These are phyloP conservation scores for Augochlora pura DNA, from an alignment of 1,140 invertebrate species.

Conservation along the genomic window DNA sequence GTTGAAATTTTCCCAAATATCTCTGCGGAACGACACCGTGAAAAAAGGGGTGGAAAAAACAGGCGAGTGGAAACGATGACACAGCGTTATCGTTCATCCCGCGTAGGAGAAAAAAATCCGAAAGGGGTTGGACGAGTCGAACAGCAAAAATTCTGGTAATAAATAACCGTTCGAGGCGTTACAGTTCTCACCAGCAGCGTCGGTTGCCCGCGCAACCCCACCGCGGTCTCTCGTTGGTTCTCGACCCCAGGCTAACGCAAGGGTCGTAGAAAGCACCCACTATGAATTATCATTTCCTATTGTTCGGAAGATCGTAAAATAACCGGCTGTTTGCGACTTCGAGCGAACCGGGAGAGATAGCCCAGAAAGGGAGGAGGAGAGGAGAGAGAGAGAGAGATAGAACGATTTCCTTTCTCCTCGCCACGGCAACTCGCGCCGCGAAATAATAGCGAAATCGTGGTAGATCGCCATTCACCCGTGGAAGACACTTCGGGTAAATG, in stretches of 20 bases:
- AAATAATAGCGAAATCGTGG: not conserved
- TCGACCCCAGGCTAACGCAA: constrained; percentile 55
- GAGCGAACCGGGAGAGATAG: not conserved
- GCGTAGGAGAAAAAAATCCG: not conserved
- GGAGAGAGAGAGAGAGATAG: too few species aligned
- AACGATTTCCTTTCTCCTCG: too few species aligned
- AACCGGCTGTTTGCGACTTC: constrained; percentile 53
- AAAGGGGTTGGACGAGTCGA: not conserved
- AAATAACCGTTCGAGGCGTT: constrained; percentile 75
- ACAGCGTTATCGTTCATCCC: constrained; percentile 26
- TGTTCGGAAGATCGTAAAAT: constrained; percentile 73
- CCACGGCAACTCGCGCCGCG: not conserved
- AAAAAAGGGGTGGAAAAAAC: not conserved
- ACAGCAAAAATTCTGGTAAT: constrained; percentile 54
- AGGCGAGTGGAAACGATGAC: constrained; percentile 12
- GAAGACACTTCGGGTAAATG: too few species aligned
- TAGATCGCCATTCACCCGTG: not conserved
- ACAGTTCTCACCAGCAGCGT: constrained; percentile 64
- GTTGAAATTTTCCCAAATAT: not conserved
- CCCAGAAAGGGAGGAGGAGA: too few species aligned
- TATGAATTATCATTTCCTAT: constrained; percentile 77
- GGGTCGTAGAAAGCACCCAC: constrained; percentile 59
- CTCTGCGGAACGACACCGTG: not conserved
- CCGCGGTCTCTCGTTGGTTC: constrained; percentile 45
- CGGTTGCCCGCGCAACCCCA: constrained; percentile 32